Base-by-base conservation (phyloP, 2,888 invertebrate genomes). In the Diloba caeruleocephala region DNA sequence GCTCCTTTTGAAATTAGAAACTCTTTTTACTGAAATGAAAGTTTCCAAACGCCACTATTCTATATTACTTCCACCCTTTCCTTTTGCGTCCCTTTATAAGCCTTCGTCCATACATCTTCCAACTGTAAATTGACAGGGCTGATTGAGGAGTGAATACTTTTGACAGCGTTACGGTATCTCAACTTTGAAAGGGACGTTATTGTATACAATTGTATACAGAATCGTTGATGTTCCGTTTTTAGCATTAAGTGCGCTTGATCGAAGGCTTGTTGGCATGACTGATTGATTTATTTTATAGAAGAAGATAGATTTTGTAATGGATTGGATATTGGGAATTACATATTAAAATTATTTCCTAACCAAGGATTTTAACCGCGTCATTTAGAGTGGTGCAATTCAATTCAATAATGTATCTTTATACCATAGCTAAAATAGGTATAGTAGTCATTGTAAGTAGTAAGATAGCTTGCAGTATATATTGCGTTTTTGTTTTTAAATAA, bases 321-420 rank as follows among this genome's bases (percentile, higher is more conserved):
- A 60, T 46, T 63, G 61, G 66, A 67, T 71, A 74, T 74, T 71
- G 67, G 76, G 59, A 78, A 79, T 78, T 70, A 68, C 75, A 78
- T 75, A 45, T 37, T 38, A 14, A 29, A 29, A 66, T 52, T 56
- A 46, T 60, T 56, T 61, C 63, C 52, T 60, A 52, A 63, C 56
- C 61, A 71, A 64, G 49, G 31, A 59, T 63, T 66, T 62, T 60
- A 60, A 60, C 63, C 43, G 39, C 14, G 21, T 49, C 31, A 34
- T 55, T 63, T 49, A 36, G 29, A 29, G 50, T 12, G 15, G 0
- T 3, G 8, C 4, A 9, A 50, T 59, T 28, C 14, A 9, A 8
- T 9, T 12, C 5, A 21, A 7, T 21, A 1, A n/a, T n/a, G n/a
- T n/a, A n/a, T n/a, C n/a, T n/a, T n/a, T n/a, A n/a, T n/a, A n/a